phyloP scores from a whole-genome alignment of 2,113 vertebrate species.

The Callipepla squamata region DNA sequence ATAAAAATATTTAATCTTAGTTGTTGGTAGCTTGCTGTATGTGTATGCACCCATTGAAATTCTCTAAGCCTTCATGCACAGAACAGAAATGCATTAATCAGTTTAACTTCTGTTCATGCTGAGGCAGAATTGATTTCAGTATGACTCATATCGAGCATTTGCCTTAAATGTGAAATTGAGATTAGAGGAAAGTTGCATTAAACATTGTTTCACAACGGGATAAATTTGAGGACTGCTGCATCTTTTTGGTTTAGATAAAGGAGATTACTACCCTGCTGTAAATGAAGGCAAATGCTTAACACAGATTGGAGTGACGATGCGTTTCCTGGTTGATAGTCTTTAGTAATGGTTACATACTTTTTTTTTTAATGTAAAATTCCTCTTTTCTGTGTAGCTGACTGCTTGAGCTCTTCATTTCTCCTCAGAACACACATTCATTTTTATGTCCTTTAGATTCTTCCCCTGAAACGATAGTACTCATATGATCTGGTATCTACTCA shows the following conservation, averaged over 20 bases:
- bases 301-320: background rate
- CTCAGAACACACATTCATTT: background rate
- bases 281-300: background rate
- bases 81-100: conserved; percentile 25
- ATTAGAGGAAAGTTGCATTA: conserved; percentile 29
- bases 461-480: background rate
- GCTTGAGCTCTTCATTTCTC: background rate
- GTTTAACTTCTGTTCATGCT: conserved; percentile 20
- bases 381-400: background rate
- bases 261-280: background rate
- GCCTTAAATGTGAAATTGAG: conserved; percentile 31
- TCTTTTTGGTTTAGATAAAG: background rate
- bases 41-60: background rate
- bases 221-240: background rate
- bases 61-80: background rate
- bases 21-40: background rate
- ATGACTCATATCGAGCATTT: conserved; percentile 29
- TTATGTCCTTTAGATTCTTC: background rate
- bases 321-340: background rate
- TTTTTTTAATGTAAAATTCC: background rate
- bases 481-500: background rate
- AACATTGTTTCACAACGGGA: conserved; percentile 10
- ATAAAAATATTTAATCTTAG: background rate
- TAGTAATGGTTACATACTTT: background rate
- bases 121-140: conserved; percentile 28